These are phyloP conservation scores for Trichonephila inaurata DNA, from an alignment of 1,140 invertebrate species.

Conservation along the genomic window DNA sequence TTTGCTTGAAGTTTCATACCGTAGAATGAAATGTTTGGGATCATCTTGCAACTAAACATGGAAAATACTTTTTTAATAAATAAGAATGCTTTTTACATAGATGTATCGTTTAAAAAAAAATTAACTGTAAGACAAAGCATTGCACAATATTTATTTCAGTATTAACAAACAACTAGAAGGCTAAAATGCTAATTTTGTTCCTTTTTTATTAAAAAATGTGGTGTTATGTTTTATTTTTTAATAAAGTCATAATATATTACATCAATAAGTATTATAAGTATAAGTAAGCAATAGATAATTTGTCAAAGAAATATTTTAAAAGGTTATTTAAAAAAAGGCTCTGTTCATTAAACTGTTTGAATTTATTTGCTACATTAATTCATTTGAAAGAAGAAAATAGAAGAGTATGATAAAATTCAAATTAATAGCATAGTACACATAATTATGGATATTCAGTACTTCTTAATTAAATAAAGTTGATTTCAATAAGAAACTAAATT, in stretches of 20 bases:
- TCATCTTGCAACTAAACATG: neutral
- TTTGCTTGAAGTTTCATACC: conserved; percentile 79
- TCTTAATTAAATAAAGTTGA: neutral
- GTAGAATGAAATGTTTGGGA: conserved; percentile 74
- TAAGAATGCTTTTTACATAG: neutral
- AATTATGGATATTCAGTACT: neutral
- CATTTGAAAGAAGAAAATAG: neutral
- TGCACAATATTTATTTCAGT: neutral
- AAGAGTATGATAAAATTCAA: neutral
- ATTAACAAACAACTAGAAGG: neutral
- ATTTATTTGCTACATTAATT: neutral
- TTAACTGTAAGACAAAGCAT: neutral
- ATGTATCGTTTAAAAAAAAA: neutral
- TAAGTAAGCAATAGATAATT: no score
- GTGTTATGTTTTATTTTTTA: no score
- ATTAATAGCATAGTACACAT: no score
- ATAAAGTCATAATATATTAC: no score
- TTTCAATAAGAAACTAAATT: neutral
- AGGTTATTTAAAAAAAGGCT: no score
- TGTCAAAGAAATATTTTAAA: no score
- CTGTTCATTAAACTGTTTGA: neutral
- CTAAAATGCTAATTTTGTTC: no score
- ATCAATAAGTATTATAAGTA: no score
- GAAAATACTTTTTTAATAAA: neutral
- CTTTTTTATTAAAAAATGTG: no score